phyloP scores from a whole-genome alignment of 2,888 invertebrate species.

The Aradus depressus region DNA sequence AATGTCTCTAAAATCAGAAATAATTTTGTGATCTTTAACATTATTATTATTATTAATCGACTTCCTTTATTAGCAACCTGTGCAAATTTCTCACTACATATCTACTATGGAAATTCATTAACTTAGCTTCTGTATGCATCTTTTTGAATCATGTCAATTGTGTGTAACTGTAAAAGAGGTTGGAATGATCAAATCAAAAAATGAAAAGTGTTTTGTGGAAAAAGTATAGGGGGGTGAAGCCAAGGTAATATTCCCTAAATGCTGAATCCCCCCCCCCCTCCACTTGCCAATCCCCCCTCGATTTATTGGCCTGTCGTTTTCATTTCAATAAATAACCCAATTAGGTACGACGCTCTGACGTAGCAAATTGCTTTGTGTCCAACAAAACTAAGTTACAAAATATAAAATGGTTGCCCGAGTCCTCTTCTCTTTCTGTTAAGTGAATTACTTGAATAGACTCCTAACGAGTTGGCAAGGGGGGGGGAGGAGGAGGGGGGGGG shows the following conservation, averaged over 20 bases:
- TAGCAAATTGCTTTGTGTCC: constrained; percentile 21
- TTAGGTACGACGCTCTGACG: constrained; percentile 11
- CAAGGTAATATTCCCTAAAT: too few species aligned
- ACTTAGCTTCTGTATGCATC: too few species aligned
- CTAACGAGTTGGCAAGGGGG: constrained; percentile 13
- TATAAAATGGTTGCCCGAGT: constrained; percentile 20
- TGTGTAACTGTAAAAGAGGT: too few species aligned
- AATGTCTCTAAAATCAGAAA: too few species aligned
- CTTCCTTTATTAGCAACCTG: too few species aligned
- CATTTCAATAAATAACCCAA: constrained; percentile 21
- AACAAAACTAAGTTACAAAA: constrained; percentile 15
- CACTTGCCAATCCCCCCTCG: not conserved
- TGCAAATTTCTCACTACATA: too few species aligned
- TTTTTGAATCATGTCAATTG: too few species aligned
- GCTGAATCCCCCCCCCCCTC: not conserved
- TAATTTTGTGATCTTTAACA: too few species aligned
- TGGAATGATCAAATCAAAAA: not conserved
- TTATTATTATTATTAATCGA: too few species aligned
- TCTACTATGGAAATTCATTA: too few species aligned
- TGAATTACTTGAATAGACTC: constrained; percentile 16
- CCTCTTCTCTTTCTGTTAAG: constrained; percentile 12
- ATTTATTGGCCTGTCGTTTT: constrained; percentile 21
- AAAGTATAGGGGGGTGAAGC: not conserved
- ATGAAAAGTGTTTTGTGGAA: not conserved
- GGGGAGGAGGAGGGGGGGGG: not conserved